Evolutionary conservation across 2,888 invertebrate species (phyloP).

Genomic region (Tuberolachnus salignus): DNA sequence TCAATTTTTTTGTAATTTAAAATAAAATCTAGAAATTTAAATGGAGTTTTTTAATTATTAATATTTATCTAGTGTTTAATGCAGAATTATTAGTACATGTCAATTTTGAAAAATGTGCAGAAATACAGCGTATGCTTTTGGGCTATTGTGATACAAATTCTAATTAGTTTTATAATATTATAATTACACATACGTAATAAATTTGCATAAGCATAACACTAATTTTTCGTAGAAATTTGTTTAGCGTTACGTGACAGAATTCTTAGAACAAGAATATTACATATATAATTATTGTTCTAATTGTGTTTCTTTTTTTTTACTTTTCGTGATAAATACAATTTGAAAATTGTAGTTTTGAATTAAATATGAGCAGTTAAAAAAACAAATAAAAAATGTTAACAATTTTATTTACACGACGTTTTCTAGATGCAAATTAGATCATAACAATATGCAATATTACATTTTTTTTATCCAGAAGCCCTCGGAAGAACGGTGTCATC

Average conservation of each 20-base stretch:
- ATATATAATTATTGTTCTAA: background rate
- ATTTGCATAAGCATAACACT: background rate
- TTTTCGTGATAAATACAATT: background rate
- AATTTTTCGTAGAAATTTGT: conserved; percentile 4
- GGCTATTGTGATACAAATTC: background rate
- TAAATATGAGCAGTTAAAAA: background rate
- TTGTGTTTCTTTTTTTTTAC: background rate
- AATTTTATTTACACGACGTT: background rate
- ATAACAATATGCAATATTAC: background rate
- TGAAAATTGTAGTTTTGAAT: background rate
- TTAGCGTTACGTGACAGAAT: background rate
- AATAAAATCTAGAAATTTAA: too few species aligned
- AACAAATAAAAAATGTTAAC: background rate
- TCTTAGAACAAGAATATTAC: background rate
- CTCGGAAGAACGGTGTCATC: too few species aligned
- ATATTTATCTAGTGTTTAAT: background rate
- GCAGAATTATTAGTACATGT: background rate
- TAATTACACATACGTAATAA: background rate
- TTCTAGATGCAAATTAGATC: background rate
- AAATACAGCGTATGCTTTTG: background rate
- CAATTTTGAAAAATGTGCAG: background rate
- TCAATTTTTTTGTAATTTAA: too few species aligned
- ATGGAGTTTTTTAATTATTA: too few species aligned
- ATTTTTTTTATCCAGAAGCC: background rate
- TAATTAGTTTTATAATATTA: background rate